phyloP scores from a whole-genome alignment of 2,113 vertebrate genomes.

The Megaptera novaeangliae region DNA sequence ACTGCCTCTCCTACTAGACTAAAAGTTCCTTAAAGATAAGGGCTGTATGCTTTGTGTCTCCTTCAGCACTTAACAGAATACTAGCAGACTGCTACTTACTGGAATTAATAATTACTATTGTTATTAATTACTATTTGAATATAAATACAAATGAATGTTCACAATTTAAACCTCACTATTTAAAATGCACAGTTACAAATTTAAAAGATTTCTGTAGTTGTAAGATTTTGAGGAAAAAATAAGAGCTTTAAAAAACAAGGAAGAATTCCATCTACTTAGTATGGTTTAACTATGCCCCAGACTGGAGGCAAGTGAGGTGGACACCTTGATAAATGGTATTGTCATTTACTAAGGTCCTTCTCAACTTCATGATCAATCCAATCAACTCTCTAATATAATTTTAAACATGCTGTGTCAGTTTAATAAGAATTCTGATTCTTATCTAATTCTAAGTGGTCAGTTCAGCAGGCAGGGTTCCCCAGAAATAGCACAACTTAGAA shows the following conservation, averaged over 20 bases:
- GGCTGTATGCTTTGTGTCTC: not conserved
- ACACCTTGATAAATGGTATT: not conserved
- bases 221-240: not conserved
- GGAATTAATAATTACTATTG: not conserved
- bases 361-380: not conserved
- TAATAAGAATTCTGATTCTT: not conserved
- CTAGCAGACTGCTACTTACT: not conserved
- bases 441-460: not conserved
- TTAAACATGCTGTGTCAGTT: not conserved
- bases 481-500: not conserved
- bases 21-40: not conserved
- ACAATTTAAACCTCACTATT: not conserved
- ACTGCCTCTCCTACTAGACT: not conserved
- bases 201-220: not conserved
- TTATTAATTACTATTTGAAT: not conserved
- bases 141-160: not conserved
- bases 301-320: not conserved
- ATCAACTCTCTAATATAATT: not conserved
- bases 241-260: not conserved
- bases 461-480: not conserved
- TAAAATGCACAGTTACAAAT: not conserved
- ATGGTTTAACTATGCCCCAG: not conserved
- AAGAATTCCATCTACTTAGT: not conserved
- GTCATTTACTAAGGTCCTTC: not conserved
- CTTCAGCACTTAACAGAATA: not conserved